Base-by-base conservation (phyloP, 2,797 vertebrate species). In the Mastacembelus armatus region DNA sequence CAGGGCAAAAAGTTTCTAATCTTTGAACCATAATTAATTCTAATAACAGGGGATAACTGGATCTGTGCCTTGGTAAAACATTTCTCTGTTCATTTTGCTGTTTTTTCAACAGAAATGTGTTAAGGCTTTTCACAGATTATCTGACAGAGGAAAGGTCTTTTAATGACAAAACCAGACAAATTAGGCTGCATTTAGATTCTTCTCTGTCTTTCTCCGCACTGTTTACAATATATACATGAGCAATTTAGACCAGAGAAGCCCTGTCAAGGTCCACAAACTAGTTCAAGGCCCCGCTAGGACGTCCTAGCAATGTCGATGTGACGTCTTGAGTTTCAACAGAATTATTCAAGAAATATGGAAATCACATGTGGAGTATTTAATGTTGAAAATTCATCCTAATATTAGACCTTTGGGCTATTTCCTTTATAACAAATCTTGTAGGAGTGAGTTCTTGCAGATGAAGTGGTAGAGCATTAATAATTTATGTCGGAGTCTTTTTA, bases 401-500 rank as follows among this genome's bases (percentile, higher is more conserved):
- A 90, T 89, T 87, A 89, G 89, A 91, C 88, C 86, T 90, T 67
- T 87, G 87, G 91, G 89, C 83, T 74, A 88, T 89, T 91, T 92
- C 85, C 78, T 88, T 87, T 88, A 90, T 62, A 85, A 86, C 83
- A 89, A 83, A 89, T 91, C 87, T 88, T 86, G 76, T 77, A 87
- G 78, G 78, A 89, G 81, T 80, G 87, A 90, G 82, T 85, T 82
- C 86, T 89, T 64, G 83, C 71, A 87, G 88, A 93, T 90, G 85
- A 93, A 93, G 90, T 91, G 91, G 85, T 85, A 45, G 60, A 62
- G 68, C 81, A 90, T 94, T 90, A 91, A 93, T 92, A 93, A 94
- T 94, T 85, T 82, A 94, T 90, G 84, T 43, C 21, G 16, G 62
- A 77, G 87, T 77, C 92, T 94, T 94, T 94, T 93, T 93, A 93